Conservation (phyloP, 1,140 invertebrate species). For the Lasioglossum albipes region DNA sequence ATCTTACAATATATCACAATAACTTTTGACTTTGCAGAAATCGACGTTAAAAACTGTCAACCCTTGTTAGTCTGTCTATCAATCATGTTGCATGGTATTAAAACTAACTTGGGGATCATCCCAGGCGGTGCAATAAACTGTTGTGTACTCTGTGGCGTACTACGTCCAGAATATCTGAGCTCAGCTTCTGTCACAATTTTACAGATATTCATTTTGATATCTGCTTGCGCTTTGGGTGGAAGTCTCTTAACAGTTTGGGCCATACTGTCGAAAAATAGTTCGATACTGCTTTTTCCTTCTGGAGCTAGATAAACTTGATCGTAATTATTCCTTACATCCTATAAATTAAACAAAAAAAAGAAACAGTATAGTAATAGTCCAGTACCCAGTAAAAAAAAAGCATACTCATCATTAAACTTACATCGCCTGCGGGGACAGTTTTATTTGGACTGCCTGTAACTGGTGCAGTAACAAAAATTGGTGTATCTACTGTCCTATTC, state of each 20-base stretch:
- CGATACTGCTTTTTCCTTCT: conserved; percentile 67
- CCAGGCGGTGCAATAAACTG: conserved; percentile 50
- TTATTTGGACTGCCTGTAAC: conserved; percentile 17
- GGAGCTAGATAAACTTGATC: conserved; percentile 51
- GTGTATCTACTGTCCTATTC: neutral
- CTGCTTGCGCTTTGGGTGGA: conserved; percentile 71
- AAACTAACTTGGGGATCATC: conserved; percentile 55
- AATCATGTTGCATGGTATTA: conserved; percentile 59
- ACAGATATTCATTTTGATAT: conserved; percentile 77
- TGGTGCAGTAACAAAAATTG: conserved; percentile 29
- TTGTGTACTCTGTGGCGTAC: conserved; percentile 42
- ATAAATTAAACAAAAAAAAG: neutral
- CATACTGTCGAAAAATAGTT: conserved; percentile 77
- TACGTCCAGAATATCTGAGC: conserved; percentile 56
- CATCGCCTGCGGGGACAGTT: conserved; percentile 1
- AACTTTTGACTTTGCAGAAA: neutral
- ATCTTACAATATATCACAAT: conserved; percentile 4
- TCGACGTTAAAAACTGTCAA: conserved; percentile 21
- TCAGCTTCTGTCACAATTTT: conserved; percentile 76
- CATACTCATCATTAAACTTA: neutral
- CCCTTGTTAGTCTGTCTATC: conserved; percentile 47
- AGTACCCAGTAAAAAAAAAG: too few relatives aligned
- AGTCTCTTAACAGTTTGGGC: conserved; percentile 74
- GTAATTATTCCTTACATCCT: conserved; percentile 13
- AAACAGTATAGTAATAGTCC: too few relatives aligned